These are phyloP conservation scores for Conomelus anceps DNA, from an alignment of 2,888 invertebrate genomes.

Conservation along the genomic window DNA sequence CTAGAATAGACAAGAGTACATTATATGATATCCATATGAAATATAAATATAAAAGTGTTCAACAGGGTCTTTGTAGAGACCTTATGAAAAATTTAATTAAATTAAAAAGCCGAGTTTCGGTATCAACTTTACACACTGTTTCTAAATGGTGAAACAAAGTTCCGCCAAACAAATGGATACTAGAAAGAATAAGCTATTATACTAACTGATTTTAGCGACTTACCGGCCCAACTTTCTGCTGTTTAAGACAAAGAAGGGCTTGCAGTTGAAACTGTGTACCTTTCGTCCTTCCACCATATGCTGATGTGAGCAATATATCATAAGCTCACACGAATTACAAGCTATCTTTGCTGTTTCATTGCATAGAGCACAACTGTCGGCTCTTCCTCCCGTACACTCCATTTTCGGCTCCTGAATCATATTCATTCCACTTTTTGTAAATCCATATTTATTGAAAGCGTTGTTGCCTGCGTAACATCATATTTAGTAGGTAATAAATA, in stretches of 20 bases:
- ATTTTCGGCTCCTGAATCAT: neutral
- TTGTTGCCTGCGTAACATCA: neutral
- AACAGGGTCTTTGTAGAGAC: no score
- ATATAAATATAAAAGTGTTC: no score
- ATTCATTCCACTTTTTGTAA: neutral
- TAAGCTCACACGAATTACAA: constrained; percentile 19
- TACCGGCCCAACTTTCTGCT: constrained; percentile 23
- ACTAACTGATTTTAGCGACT: neutral
- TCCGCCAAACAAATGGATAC: no score
- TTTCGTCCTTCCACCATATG: constrained; percentile 20
- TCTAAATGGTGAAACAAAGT: no score
- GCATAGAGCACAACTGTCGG: constrained; percentile 14
- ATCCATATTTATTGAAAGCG: neutral
- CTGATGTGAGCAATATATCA: constrained; percentile 16
- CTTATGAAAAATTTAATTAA: no score
- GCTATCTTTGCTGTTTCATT: constrained; percentile 14
- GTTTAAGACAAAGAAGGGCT: constrained; percentile 10
- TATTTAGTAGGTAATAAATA: neutral
- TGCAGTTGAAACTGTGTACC: constrained; percentile 17
- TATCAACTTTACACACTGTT: no score
- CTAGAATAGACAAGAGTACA: no score
- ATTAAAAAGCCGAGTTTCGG: no score
- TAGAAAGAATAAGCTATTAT: neutral
- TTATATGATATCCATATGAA: no score
- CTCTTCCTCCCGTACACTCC: neutral